These are phyloP conservation scores for Alfaro cultratus DNA, from an alignment of 2,797 vertebrate species.

Conservation along the genomic window DNA sequence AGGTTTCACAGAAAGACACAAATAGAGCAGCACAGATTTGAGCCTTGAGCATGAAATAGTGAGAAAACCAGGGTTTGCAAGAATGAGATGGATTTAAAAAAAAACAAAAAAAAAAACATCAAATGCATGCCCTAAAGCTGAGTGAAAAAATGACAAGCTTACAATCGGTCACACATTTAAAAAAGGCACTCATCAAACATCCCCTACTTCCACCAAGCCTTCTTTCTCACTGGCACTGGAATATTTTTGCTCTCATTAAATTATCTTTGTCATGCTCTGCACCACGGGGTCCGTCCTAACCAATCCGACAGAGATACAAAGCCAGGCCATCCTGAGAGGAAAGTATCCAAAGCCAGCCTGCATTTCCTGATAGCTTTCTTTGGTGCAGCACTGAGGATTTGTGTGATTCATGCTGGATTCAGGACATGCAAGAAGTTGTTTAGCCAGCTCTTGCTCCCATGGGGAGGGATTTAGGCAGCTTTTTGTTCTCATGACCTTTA, in stretches of 20 bases:
- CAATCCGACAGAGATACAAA: conserved; percentile 63
- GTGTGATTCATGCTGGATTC: conserved; percentile 72
- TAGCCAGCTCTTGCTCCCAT: conserved; percentile 52
- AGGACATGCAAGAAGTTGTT: conserved; percentile 65
- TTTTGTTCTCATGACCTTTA: conserved; percentile 69
- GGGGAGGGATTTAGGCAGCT: conserved; percentile 67
- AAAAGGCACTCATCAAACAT: conserved; percentile 54
- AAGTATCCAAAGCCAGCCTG: conserved; percentile 76
- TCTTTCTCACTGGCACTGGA: conserved; percentile 58
- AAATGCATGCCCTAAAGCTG: conserved; percentile 54
- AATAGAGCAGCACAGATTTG: conserved; percentile 35
- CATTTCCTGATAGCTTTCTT: conserved; percentile 81
- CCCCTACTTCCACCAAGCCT: conserved; percentile 31
- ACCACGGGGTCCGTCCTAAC: conserved; percentile 57
- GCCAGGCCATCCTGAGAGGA: conserved; percentile 68
- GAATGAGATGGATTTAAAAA: conserved; percentile 47
- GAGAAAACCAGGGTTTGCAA: conserved; percentile 49
- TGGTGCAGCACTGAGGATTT: conserved; percentile 63
- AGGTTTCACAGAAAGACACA: conserved; percentile 42
- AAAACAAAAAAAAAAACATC: conserved; percentile 36
- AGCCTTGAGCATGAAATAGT: conserved; percentile 43
- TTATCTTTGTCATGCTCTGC: conserved; percentile 78
- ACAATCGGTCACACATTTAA: conserved; percentile 73
- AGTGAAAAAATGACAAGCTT: conserved; percentile 66
- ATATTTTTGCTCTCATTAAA: conserved; percentile 68